Evolutionary conservation across 2,888 invertebrate genomes (phyloP).

Genomic region (Lissonota sp.): DNA sequence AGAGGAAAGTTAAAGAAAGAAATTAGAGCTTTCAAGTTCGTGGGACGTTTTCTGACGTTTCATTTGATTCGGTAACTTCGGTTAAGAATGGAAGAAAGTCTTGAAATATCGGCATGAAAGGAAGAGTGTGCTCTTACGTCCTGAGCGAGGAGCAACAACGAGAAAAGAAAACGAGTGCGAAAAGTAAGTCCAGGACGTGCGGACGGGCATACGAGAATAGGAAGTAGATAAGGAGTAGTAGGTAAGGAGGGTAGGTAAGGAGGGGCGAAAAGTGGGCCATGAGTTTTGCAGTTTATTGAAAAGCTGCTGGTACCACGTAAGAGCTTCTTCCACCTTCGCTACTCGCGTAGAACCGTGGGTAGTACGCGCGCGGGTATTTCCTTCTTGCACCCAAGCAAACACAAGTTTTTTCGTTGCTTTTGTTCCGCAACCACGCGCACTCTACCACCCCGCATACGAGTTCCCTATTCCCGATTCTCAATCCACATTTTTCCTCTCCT

Average conservation of each 20-base stretch:
- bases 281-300: slow-evolving; percentile 80
- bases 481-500: slow-evolving; percentile 39
- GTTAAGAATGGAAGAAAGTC: slow-evolving; percentile 14
- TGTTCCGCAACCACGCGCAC: slow-evolving; percentile 9
- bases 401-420: slow-evolving; percentile 37
- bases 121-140: slow-evolving; percentile 30
- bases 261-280: slow-evolving; percentile 71
- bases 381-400: slow-evolving; percentile 58
- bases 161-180: slow-evolving; percentile 39
- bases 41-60: slow-evolving; percentile 69
- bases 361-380: slow-evolving; percentile 49
- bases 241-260: no score
- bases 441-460: slow-evolving; percentile 29
- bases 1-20: slow-evolving; percentile 9
- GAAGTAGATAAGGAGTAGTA: no score
- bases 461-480: slow-evolving; percentile 41
- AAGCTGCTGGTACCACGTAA: slow-evolving; percentile 70
- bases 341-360: slow-evolving; percentile 57
- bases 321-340: slow-evolving; percentile 65
- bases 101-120: slow-evolving; percentile 18
- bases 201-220: slow-evolving; percentile 53
- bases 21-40: slow-evolving; percentile 30
- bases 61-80: slow-evolving; percentile 47
- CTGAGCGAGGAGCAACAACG: slow-evolving; percentile 20
- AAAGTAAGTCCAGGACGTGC: slow-evolving; percentile 45